Evolutionary conservation across 1,140 invertebrate genomes (phyloP).

Genomic region (Metaphire vulgaris): DNA sequence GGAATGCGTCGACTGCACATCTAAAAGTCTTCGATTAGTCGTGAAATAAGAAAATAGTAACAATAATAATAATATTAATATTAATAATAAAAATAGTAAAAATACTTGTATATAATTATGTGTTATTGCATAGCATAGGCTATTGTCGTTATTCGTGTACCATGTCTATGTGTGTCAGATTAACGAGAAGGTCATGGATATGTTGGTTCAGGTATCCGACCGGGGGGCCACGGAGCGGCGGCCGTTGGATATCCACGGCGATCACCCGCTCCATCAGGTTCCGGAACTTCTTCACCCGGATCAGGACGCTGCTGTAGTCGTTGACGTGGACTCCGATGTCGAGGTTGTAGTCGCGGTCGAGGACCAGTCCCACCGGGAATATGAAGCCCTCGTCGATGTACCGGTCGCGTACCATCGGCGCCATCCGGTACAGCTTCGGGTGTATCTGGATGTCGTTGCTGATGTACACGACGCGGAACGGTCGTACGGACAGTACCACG

Average conservation of each 20-base stretch:
- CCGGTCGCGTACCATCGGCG: slow-evolving; percentile 29
- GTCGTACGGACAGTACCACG: slow-evolving; percentile 27
- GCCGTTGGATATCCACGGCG: slow-evolving; percentile 2
- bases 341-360: slow-evolving; percentile 27
- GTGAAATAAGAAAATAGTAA: too few relatives aligned
- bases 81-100: too few relatives aligned
- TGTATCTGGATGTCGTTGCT: slow-evolving; percentile 31
- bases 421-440: slow-evolving; percentile 23
- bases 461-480: slow-evolving; percentile 30
- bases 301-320: slow-evolving; percentile 32
- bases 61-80: too few relatives aligned
- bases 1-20: too few relatives aligned
- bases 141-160: slow-evolving; percentile 7
- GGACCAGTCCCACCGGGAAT: slow-evolving; percentile 32
- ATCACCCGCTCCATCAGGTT: slow-evolving; percentile 23
- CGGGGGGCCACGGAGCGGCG: slow-evolving; percentile 19
- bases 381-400: slow-evolving; percentile 34
- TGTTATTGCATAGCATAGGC: too few relatives aligned
- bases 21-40: too few relatives aligned
- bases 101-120: too few relatives aligned
- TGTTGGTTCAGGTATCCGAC: slow-evolving; percentile 25
- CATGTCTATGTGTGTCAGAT: slow-evolving; percentile 19
- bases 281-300: slow-evolving; percentile 23
- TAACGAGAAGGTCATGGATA: slow-evolving; percentile 26
- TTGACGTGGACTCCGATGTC: slow-evolving; percentile 33